Evolutionary conservation across 2,888 invertebrate species (phyloP).

Genomic region (Petrophora chlorosata): DNA sequence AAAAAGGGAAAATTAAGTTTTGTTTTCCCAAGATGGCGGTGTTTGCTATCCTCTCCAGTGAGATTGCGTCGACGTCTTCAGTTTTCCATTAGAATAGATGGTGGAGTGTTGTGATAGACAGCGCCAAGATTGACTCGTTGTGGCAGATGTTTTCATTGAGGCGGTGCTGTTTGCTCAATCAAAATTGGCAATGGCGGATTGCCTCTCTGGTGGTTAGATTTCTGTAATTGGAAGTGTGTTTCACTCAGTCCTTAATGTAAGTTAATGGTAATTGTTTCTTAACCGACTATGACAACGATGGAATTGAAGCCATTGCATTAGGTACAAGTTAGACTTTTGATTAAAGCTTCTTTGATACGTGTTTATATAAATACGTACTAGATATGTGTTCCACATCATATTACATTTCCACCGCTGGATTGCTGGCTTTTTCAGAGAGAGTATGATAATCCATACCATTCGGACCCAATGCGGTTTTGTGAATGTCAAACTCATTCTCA

Average conservation of each 20-base stretch:
- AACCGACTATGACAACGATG: background rate
- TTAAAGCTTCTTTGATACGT: no score
- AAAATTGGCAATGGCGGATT: constrained; percentile 42
- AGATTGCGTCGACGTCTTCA: constrained; percentile 64
- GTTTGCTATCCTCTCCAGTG: constrained; percentile 65
- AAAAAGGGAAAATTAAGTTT: constrained; percentile 49
- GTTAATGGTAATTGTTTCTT: background rate
- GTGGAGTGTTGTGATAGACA: constrained; percentile 57
- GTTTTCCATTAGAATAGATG: constrained; percentile 63
- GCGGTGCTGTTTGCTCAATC: constrained; percentile 61
- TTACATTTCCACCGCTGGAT: no score
- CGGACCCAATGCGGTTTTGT: no score
- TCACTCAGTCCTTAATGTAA: background rate
- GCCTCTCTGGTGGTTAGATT: constrained; percentile 22
- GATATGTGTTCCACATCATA: no score
- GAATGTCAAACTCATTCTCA: no score
- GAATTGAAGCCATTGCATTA: no score
- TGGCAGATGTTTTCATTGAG: constrained; percentile 49
- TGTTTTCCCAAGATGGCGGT: constrained; percentile 56
- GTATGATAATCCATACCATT: no score
- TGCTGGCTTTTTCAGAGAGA: no score
- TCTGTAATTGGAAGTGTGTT: constrained; percentile 21
- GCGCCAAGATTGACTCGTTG: constrained; percentile 63
- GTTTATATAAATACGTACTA: no score
- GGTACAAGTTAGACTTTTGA: no score